Base-by-base conservation (phyloP, 2,888 invertebrate genomes). In the Mylabris sibirica region DNA sequence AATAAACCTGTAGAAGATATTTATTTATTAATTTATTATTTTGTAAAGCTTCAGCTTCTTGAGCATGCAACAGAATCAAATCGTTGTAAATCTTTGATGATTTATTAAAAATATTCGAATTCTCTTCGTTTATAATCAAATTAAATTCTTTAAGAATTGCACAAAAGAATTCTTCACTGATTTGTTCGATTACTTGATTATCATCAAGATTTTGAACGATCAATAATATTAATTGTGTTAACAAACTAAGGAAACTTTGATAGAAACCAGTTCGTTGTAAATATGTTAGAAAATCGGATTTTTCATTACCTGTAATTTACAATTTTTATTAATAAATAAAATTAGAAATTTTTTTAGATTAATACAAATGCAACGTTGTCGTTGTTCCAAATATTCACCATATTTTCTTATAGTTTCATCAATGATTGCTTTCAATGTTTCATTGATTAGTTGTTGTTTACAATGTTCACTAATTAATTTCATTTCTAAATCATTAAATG, bases 1-100 rank as follows among this genome's bases (percentile, higher is more conserved):
- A 61, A 44, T 38, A 26, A 59, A 82, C 82, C 73, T 84, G 79
- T 64, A 83, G 68, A 61, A 80, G 79, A 72, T 83, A 84, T 72
- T 79, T 76, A 63, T 82, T 80, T 0, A 85, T 84, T 41, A 82
- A 65, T 4, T 71, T 69, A 26, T 69, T 59, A 4, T 80, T 79
- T 14, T 76, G 75, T 60, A 82, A 68, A 71, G 82, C 84, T n/a
- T 76, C 67, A 2, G 84, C 84, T 75, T 85, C 85, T 71, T 79
- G 79, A 0, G 83, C 84, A 69, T 79, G 83, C 30, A 81, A 79
- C 9, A 81, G 71, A 4, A 76, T 64, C 6, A 71, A 60, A 30
- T 79, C 73, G 4, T 64, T 30, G 26, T 63, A 62, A 22, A 59
- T 62, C 35, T 66, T 26, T n/a, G 79, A 74, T 44, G n/a, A n/a